Percentiles rank a stretch among this genome's conserved stretches.
These are phyloP conservation scores for Pachycephus smyrnensis DNA, from an alignment of 2,888 invertebrate species.

Conservation along the genomic window DNA sequence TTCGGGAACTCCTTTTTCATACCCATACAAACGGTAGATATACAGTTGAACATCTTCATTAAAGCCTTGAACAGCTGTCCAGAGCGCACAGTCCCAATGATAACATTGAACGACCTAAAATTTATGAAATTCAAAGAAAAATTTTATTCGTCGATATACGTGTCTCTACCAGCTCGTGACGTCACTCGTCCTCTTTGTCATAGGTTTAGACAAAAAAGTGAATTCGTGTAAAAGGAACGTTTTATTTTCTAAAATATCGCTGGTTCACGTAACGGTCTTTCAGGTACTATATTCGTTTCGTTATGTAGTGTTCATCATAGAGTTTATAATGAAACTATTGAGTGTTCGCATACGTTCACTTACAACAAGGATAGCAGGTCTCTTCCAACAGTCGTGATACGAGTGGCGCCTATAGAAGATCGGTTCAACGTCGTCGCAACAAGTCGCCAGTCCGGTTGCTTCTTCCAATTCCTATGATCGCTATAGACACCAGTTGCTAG, in stretches of 20 bases:
- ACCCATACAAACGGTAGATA: not conserved
- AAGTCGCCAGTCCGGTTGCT: constrained; percentile 36
- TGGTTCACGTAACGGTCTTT: not conserved
- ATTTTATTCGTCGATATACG: too few relatives aligned
- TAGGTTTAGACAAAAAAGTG: not conserved
- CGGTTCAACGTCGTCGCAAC: constrained; percentile 6
- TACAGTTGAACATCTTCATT: not conserved
- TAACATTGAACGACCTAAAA: not conserved
- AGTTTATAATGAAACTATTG: not conserved
- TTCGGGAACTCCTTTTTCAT: not conserved
- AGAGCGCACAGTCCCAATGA: not conserved
- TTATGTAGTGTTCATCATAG: not conserved
- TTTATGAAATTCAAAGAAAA: not conserved
- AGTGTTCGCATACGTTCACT: not conserved
- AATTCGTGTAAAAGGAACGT: not conserved
- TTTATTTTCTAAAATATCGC: not conserved
- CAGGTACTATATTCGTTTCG: not conserved
- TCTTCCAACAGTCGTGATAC: not conserved
- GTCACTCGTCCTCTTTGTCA: not conserved
- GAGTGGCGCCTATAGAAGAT: constrained; percentile 4
- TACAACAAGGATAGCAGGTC: not conserved
- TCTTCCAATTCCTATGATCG: constrained; percentile 14
- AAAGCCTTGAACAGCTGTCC: not conserved
- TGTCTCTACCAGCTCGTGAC: too few relatives aligned
- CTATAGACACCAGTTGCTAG: constrained; percentile 15